Evolutionary conservation across 2,888 invertebrate genomes (phyloP).

Genomic region (Priapulus caudatus): DNA sequence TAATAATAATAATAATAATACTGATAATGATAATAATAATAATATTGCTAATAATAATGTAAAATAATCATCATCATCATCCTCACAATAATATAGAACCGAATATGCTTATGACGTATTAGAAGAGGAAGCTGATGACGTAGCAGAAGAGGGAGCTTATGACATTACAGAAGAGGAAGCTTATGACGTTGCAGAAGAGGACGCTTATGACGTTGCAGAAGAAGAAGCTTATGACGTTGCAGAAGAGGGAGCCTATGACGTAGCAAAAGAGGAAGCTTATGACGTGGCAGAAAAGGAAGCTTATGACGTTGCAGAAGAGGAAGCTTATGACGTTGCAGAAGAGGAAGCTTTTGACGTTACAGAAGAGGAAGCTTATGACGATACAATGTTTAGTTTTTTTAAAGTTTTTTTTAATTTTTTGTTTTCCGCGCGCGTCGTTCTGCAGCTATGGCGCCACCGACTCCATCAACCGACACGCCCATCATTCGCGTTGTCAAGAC

Average conservation of each 20-base stretch:
- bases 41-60: background rate
- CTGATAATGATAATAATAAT: too few relatives aligned
- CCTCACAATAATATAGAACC: background rate
- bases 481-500: background rate
- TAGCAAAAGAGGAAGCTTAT: background rate
- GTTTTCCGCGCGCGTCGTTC: too few relatives aligned
- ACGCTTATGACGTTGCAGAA: background rate
- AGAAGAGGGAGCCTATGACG: background rate
- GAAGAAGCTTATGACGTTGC: background rate
- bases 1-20: too few relatives aligned
- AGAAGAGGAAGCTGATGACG: background rate
- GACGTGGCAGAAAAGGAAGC: background rate
- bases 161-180: background rate
- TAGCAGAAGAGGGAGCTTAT: background rate
- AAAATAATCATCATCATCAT: slow-evolving; percentile 1
- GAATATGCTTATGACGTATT: background rate
- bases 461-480: background rate
- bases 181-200: background rate
- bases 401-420: too few relatives aligned
- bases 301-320: background rate
- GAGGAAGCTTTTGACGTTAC: background rate
- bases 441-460: too few relatives aligned
- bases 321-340: background rate
- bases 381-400: too few relatives aligned
- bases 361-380: background rate